These are phyloP conservation scores for Phataginus tricuspis DNA, from an alignment of 2,797 vertebrate species.

Conservation along the genomic window DNA sequence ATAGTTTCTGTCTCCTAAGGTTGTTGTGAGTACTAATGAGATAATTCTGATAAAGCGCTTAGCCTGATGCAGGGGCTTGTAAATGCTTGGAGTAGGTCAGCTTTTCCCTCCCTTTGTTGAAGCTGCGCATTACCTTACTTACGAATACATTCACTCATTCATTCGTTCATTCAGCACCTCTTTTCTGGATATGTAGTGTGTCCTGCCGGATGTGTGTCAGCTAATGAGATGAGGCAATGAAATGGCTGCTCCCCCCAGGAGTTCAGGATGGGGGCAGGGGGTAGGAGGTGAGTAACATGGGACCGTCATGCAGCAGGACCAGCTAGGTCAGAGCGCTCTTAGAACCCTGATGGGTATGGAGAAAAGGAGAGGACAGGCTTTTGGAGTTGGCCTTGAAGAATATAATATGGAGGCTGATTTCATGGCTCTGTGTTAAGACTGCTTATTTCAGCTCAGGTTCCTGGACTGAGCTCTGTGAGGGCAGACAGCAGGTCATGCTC, in stretches of 20 bases:
- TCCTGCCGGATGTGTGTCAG: background rate
- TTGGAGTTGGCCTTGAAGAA: constrained; percentile 23
- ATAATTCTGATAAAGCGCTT: background rate
- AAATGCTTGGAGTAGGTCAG: background rate
- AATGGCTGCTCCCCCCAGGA: background rate
- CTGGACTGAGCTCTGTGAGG: background rate
- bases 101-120: background rate
- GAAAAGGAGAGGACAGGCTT: background rate
- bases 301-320: background rate
- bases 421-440: background rate
- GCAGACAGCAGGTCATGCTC: background rate
- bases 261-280: background rate
- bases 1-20: background rate
- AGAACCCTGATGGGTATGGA: background rate
- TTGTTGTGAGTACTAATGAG: background rate
- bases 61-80: background rate
- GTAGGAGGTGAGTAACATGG: background rate
- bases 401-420: background rate
- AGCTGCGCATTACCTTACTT: background rate
- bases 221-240: background rate
- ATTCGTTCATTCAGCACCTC: background rate
- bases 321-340: background rate
- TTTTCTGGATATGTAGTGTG: background rate
- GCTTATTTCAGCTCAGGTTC: background rate
- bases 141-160: background rate